Evolutionary conservation across 2,888 invertebrate genomes (phyloP), one percentile per base, ranked within the genome.

Genomic region (Mesodorylaimus sp.): DNA sequence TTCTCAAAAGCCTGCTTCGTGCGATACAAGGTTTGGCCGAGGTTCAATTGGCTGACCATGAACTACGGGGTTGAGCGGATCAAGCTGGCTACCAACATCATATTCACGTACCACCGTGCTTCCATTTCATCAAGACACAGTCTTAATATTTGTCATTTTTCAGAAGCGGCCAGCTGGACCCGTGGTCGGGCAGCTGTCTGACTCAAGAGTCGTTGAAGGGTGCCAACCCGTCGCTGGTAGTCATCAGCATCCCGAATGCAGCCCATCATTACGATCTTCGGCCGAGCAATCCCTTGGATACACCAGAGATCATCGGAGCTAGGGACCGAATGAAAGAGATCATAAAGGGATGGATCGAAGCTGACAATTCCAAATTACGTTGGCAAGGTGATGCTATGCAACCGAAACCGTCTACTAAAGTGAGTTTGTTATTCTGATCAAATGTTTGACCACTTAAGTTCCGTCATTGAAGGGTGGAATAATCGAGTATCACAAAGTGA

Each of bases 21-120:
- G 58, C 75, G 74, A 59, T 65, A 50, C 70, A 76, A 78, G 47
- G 77, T 82, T 1, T 71, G 71, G 27, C 81, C 88, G 0, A 71
- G 77, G 1, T 71, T 74, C 16, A 65, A 79, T 53, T 76, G 80
- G 65, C 79, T 81, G 0, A 72, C 78, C 52, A 67, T 79, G 26
- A 76, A 79, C 58, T 95, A 84, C 63, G 91, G 91, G 3, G 88
- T 86, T 16, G 75, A 75, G 56, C 73, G 79, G 60, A 71, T 89
- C 32, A 72, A 74, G 7, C 64, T 69, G 16, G 68, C 74, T 2
- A 70, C 72, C 52, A 77, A 78, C 58, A 77, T 78, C 53, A 74
- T 77, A 45, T 77, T 76, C 60, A 70, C 70, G 68, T 70, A 54
- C 36, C 37, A 32, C 16, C n/a, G n/a, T n/a, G n/a, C n/a, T n/a